Evolutionary conservation across 2,113 vertebrate species (phyloP).

Genomic region (Mustelus asterias): DNA sequence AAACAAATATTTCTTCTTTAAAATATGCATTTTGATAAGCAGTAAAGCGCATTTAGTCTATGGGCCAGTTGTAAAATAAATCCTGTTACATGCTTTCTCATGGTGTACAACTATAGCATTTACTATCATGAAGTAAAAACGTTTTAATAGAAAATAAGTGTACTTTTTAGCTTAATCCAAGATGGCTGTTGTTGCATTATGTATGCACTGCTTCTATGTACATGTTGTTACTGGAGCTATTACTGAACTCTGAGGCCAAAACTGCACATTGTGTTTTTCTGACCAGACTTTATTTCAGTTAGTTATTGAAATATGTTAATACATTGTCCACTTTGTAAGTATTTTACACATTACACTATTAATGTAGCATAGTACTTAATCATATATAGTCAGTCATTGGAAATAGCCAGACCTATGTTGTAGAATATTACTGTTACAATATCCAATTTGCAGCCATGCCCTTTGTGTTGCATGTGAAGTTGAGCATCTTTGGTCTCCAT

Average conservation of each 20-base stretch:
- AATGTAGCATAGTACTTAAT: neutral
- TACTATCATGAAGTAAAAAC: neutral
- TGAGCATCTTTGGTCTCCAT: constrained; percentile 32
- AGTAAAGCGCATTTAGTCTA: neutral
- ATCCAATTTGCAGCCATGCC: constrained; percentile 23
- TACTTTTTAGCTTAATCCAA: neutral
- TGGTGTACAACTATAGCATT: neutral
- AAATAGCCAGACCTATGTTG: neutral
- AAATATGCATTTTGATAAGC: neutral
- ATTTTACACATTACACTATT: neutral
- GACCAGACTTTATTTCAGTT: neutral
- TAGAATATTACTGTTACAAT: neutral
- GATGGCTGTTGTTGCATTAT: neutral
- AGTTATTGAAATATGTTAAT: neutral
- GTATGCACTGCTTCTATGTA: neutral
- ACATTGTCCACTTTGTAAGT: neutral
- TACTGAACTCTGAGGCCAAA: neutral
- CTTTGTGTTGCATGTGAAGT: constrained; percentile 33
- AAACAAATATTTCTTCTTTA: neutral
- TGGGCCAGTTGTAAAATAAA: neutral
- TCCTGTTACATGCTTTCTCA: neutral
- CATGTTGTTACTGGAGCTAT: neutral
- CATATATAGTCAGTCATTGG: constrained; percentile 1
- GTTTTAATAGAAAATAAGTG: constrained; percentile 3
- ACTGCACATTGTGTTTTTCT: neutral